A percentile compares a stretch with the other conserved stretches of the same genome.
Evolutionary conservation across 2,113 vertebrate genomes (phyloP).

Genomic region (Bos javanicus): DNA sequence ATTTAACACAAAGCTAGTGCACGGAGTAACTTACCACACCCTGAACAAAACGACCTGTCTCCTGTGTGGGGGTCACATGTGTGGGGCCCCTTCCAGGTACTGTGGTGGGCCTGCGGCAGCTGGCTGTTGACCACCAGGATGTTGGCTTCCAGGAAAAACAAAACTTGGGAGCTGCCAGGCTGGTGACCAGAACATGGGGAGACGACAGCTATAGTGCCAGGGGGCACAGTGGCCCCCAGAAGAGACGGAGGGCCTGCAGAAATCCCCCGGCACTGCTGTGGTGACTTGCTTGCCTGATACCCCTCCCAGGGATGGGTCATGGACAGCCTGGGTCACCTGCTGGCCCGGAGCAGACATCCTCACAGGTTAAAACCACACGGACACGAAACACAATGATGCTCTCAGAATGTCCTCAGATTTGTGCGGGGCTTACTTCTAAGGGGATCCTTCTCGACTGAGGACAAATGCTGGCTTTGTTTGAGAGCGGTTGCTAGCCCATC

Average conservation of each 20-base stretch:
- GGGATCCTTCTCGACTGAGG: not conserved
- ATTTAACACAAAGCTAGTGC: not conserved
- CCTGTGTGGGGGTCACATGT: not conserved
- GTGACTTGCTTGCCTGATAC: rapidly evolving
- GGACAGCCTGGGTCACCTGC: not conserved
- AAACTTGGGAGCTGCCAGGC: no score
- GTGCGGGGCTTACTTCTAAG: not conserved
- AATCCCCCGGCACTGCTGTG: rapidly evolving
- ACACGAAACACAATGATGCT: not conserved
- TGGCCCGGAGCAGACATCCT: not conserved
- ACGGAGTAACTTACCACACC: not conserved
- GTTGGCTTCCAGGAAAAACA: not conserved
- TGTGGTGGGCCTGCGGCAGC: not conserved
- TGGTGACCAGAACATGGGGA: not conserved
- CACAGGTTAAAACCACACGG: not conserved
- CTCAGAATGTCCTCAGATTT: not conserved
- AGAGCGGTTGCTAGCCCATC: not conserved
- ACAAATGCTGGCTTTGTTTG: not conserved
- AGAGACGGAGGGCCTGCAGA: rapidly evolving
- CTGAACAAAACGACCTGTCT: not conserved
- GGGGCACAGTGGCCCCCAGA: not conserved
- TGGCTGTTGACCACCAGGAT: not conserved
- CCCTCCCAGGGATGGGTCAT: not conserved
- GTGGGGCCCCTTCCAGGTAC: not conserved
- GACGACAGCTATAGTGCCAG: rapidly evolving